Evolutionary conservation across 2,797 vertebrate genomes (phyloP).

Genomic region (Darevskia nairensis): DNA sequence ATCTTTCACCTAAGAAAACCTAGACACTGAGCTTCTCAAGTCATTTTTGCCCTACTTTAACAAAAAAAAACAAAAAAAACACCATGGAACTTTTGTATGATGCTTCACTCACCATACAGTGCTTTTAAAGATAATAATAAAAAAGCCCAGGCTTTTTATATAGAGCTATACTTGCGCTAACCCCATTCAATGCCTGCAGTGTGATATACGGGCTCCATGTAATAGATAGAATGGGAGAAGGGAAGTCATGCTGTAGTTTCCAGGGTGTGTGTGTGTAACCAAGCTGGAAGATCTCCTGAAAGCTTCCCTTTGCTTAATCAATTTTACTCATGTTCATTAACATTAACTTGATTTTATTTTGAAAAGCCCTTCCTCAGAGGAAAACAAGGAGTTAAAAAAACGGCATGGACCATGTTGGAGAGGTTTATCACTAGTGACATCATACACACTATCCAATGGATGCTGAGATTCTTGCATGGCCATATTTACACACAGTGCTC

Average conservation of each 20-base stretch:
- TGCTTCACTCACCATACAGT: slow-evolving; percentile 15
- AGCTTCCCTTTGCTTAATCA: not conserved
- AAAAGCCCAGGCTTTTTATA: not conserved
- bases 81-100: slow-evolving; percentile 52
- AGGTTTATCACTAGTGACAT: not conserved
- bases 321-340: not conserved
- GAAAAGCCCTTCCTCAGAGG: not conserved
- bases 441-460: not conserved
- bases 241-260: not conserved
- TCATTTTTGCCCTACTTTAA: slow-evolving; percentile 74
- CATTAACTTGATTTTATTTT: not conserved
- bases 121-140: not conserved
- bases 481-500: not conserved
- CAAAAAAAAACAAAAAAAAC: too few relatives aligned
- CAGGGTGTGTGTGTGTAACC: not conserved
- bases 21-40: slow-evolving; percentile 72
- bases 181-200: not conserved
- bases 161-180: not conserved
- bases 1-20: slow-evolving; percentile 85
- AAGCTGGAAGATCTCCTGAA: not conserved
- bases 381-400: not conserved
- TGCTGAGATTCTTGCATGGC: not conserved
- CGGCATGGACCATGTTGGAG: not conserved
- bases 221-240: not conserved
- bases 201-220: not conserved